These are phyloP conservation scores for Catalaphyllia jardinei DNA, from an alignment of 64 coral and sea anemone species.

Conservation along the genomic window DNA sequence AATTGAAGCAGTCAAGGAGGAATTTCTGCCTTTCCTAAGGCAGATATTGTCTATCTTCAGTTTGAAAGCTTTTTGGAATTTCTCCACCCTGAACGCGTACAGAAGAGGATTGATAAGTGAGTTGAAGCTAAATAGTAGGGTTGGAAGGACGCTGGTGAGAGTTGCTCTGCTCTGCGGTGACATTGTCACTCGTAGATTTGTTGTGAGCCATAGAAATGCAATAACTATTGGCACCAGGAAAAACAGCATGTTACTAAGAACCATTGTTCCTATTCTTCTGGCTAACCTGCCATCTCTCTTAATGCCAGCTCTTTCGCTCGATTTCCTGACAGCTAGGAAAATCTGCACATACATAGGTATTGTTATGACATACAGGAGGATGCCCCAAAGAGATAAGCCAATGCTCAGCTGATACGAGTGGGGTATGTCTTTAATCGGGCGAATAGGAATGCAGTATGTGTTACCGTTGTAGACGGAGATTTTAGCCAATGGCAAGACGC, in stretches of 20 bases:
- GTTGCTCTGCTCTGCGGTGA: conserved; percentile 65
- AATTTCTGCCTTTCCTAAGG: not conserved
- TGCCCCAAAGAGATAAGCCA: not conserved
- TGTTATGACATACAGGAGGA: conserved; percentile 58
- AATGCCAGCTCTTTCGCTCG: conserved; percentile 28
- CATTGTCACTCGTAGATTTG: conserved; percentile 65
- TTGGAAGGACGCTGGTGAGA: conserved; percentile 58
- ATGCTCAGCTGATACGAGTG: conserved; percentile 53
- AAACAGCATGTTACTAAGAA: conserved; percentile 83
- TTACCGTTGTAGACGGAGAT: conserved; percentile 79
- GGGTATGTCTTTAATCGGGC: conserved; percentile 51
- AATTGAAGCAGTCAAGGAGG: not conserved
- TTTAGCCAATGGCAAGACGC: conserved; percentile 53
- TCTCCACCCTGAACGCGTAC: conserved; percentile 72
- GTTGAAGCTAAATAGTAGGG: conserved; percentile 48
- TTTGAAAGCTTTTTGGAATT: conserved; percentile 28
- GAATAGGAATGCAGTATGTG: conserved; percentile 73
- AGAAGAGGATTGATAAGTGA: conserved; percentile 76
- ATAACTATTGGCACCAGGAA: conserved; percentile 74
- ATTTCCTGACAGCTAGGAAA: conserved; percentile 58
- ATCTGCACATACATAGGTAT: conserved; percentile 75
- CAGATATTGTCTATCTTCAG: conserved; percentile 10
- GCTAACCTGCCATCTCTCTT: conserved; percentile 51
- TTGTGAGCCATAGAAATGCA: conserved; percentile 56
- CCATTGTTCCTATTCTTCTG: conserved; percentile 45